phyloP scores from a whole-genome alignment of 2,113 vertebrate genomes.

The Microcebus ravelobensis region DNA sequence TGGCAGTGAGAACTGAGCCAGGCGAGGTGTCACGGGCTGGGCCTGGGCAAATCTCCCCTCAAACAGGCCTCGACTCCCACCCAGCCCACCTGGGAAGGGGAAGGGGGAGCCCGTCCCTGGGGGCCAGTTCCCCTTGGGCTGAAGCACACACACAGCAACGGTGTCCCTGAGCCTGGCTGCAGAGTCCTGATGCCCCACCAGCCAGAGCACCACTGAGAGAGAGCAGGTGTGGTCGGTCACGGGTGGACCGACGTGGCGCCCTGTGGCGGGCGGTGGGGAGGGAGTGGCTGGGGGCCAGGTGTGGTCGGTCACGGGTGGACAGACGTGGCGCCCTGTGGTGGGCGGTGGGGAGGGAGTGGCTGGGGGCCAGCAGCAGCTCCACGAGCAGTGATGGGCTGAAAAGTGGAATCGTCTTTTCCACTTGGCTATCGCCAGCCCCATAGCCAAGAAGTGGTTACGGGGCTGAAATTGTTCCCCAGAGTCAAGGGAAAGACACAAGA shows the following conservation, averaged over 20 bases:
- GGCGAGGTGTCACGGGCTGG: neutral
- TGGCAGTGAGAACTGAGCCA: neutral
- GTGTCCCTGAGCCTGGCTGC: neutral
- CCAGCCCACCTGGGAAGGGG: neutral
- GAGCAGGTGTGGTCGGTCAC: neutral
- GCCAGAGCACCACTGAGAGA: neutral
- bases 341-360: no score
- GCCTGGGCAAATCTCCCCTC: neutral
- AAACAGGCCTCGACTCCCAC: neutral
- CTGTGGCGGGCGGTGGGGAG: no score
- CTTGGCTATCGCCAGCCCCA: no score
- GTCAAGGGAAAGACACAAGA: neutral
- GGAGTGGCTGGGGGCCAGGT: no score
- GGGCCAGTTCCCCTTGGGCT: neutral
- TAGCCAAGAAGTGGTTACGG: neutral
- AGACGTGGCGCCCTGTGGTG: no score
- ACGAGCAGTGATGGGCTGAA: neutral
- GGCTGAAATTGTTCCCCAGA: neutral
- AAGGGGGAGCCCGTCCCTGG: neutral
- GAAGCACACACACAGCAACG: neutral
- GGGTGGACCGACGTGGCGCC: no score
- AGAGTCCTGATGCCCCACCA: no score
- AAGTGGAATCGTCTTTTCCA: neutral
- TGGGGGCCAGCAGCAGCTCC: neutral
- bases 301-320: no score